Evolutionary conservation across 2,888 invertebrate genomes (phyloP), one percentile per base, ranked within the genome.

Genomic region (Belgica antarctica): DNA sequence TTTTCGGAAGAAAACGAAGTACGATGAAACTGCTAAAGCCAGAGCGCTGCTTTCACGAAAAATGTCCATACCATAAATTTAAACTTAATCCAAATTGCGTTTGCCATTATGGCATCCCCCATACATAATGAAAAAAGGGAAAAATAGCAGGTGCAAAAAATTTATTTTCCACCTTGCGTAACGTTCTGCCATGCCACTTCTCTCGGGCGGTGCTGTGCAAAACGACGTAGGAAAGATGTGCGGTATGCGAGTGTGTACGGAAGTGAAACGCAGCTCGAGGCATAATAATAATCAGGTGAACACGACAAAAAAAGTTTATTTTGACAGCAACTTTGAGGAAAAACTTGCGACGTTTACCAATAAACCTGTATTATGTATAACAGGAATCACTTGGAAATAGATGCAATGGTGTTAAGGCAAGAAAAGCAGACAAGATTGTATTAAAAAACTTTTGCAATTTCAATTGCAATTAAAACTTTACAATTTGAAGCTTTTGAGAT

Each of bases 61-160:
- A 68, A 70, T 70, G 70, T 70, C 61, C 70, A 70, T 70, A 61
- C 34, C 70, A 70, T 70, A 70, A 70, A 70, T 70, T 70, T 70
- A 70, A 70, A 70, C 70, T 70, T 70, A 70, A 70, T 70, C 70
- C 70, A 70, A 70, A 70, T 59, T 70, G 70, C 61, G 70, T 61
- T 70, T 70, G 70, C 70, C 68, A 68, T 68, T 47, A 68, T 46
- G 68, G 31, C 52, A 68, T 31, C 46, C 22, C 28, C 31, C 47
- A 24, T 68, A 61, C 68, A 68, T 68, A 68, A 68, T 68, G 57
- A 68, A 68, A 68, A 68, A 68, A 57, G 57, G 68, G 34, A 61
- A 70, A 70, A 70, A 61, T 70, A 36, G 61, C 70, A 70, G 70
- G 70, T 70, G 70, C 70, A 70, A 61, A 70, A 61, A 59, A 70